Conservation (phyloP, 2,888 invertebrate genomes). For the Strigamia transsilvanica region DNA sequence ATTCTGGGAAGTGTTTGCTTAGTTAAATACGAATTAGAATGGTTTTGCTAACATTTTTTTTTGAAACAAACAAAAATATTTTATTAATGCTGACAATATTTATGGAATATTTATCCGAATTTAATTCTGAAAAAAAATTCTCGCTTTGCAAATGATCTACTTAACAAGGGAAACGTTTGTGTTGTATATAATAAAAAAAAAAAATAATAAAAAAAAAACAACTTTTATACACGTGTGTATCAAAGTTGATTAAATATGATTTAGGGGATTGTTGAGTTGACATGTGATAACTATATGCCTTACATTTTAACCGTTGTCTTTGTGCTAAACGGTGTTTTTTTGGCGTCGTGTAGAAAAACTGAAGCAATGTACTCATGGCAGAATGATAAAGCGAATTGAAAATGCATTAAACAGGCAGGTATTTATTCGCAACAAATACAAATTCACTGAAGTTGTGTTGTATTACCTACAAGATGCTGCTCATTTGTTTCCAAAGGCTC, state of each 20-base stretch:
- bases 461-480: constrained; percentile 4
- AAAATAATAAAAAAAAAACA: not conserved
- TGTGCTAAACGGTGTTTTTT: constrained; percentile 28
- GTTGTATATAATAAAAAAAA: not conserved
- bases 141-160: not conserved
- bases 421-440: constrained; percentile 28
- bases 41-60: not conserved
- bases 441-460: not conserved
- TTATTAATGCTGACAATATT: not conserved
- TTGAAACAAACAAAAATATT: not conserved
- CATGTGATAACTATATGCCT: constrained; percentile 33
- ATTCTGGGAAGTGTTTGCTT: not conserved
- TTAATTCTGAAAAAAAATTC: not conserved
- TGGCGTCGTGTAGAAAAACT: not conserved
- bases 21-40: not conserved
- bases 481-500: constrained; percentile 33
- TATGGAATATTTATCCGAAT: constrained; percentile 2
- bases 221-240: not conserved
- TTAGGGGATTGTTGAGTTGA: constrained; percentile 31
- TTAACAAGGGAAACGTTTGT: not conserved
- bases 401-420: constrained; percentile 35
- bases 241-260: not conserved
- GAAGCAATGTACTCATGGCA: constrained; percentile 8
- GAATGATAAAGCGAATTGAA: not conserved
- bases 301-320: constrained; percentile 2